Conservation (phyloP, 2,888 invertebrate genomes). For the Abrostola triplasia region DNA sequence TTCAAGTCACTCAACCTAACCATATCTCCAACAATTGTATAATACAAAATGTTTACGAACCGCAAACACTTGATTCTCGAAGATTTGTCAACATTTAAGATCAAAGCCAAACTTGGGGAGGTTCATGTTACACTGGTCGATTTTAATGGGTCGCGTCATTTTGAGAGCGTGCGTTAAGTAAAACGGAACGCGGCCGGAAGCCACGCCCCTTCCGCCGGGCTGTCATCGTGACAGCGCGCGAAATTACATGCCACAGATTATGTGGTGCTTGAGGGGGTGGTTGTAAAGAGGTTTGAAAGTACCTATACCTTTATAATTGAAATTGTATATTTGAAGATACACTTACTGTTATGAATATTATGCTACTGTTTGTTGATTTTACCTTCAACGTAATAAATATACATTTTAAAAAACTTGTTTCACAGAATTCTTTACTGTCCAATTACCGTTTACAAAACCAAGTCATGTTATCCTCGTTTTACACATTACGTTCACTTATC, state of each 20-base stretch:
- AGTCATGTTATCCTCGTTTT: too few species aligned
- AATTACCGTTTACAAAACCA: too few species aligned
- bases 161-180: slow-evolving; percentile 66
- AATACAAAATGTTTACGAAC: slow-evolving; percentile 28
- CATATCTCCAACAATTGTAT: slow-evolving; percentile 14
- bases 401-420: too few species aligned
- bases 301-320: too few species aligned
- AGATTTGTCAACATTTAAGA: slow-evolving; percentile 53
- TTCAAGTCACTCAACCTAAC: not conserved
- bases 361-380: too few species aligned
- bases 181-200: slow-evolving; percentile 79
- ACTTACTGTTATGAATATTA: too few species aligned
- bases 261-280: slow-evolving; percentile 37
- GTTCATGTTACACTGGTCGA: slow-evolving; percentile 52
- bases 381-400: too few species aligned
- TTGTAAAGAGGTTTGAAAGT: slow-evolving; percentile 30
- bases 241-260: slow-evolving; percentile 68
- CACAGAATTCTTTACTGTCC: too few species aligned
- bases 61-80: slow-evolving; percentile 40
- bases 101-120: slow-evolving; percentile 57
- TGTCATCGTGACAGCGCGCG: slow-evolving; percentile 75
- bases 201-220: slow-evolving; percentile 82
- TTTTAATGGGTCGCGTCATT: slow-evolving; percentile 65
- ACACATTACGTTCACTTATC: too few species aligned
- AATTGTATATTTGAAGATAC: too few species aligned